These are phyloP conservation scores for Thamnophis elegans DNA, from an alignment of 2,797 vertebrate species.

Conservation along the genomic window DNA sequence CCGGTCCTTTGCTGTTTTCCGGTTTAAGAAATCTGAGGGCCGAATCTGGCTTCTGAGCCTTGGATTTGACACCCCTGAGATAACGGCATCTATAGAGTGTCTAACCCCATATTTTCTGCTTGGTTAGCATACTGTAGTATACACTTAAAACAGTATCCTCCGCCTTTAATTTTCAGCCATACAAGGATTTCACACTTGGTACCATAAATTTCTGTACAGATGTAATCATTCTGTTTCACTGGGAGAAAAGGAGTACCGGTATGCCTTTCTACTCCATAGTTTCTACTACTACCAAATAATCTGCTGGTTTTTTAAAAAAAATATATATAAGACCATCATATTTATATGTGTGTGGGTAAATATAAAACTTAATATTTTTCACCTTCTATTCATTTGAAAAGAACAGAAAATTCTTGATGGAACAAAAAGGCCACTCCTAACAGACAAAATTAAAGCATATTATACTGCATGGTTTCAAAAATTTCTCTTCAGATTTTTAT, in stretches of 20 bases:
- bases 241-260: no score
- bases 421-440: background rate
- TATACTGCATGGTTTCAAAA: background rate
- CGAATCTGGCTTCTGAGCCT: no score
- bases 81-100: background rate
- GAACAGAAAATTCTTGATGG: background rate
- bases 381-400: no score
- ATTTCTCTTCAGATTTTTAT: background rate
- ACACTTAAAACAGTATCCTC: background rate
- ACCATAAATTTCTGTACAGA: background rate
- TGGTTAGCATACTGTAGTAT: background rate
- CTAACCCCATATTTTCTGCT: background rate
- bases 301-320: no score
- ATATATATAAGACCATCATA: background rate
- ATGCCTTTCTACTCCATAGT: no score
- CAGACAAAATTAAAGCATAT: constrained; percentile 1
- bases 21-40: no score
- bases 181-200: background rate
- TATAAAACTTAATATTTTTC: no score
- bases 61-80: no score
- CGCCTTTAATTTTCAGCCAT: background rate
- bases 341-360: no score
- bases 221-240: background rate
- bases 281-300: no score
- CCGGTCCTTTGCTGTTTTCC: no score